Base-by-base conservation (phyloP, 1,140 invertebrate genomes). In the Ectropis grisescens region DNA sequence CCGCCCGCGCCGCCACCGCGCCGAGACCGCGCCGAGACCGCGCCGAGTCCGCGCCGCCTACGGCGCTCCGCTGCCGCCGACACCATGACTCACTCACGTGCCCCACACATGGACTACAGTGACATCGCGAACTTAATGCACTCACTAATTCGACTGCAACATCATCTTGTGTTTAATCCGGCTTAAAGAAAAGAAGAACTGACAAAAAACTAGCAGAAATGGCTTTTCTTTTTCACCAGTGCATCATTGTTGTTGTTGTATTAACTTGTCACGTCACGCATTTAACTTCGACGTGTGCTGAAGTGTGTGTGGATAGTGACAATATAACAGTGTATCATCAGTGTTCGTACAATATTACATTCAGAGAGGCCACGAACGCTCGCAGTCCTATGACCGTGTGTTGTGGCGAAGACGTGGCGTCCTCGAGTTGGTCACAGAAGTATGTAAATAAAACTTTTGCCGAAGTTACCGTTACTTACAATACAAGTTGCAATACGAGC, bases 11-110 rank as follows among this genome's bases (percentile, higher is more conserved):
- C 13, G 15, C 50, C 54, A 55, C 46, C 56, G 24, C 55, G 46
- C 48, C 49, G 61, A 69, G 57, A 62, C 52, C 56, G 46, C 49
- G 47, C 47, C 71, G 76, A 69, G 74, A 69, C 47, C 41, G 59
- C 39, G 29, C 29, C 13, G 23, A 23, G 35, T 38, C 41, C 23
- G 24, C 12, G 13, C 9, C 2, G 19, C 19, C 19, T 22, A 22
- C 9, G 19, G 9, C 19, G 4, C 9, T 26, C 6, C 25, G 24
- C 38, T 61, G 58, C 53, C 46, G 60, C 60, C 31, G 58, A 49
- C 43, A 62, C 64, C 45, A 78, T 70, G 62, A 53, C 54, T 55
- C 15, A 44, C 41, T 53, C 33, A 33, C 39, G 26, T 37, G 38
- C 36, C 50, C 41, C 35, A 40, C 36, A 42, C 31, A 42, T 31